These are phyloP conservation scores for Nematostella vectensis DNA, from an alignment of 92 coral and sea anemone genomes.

Conservation along the genomic window DNA sequence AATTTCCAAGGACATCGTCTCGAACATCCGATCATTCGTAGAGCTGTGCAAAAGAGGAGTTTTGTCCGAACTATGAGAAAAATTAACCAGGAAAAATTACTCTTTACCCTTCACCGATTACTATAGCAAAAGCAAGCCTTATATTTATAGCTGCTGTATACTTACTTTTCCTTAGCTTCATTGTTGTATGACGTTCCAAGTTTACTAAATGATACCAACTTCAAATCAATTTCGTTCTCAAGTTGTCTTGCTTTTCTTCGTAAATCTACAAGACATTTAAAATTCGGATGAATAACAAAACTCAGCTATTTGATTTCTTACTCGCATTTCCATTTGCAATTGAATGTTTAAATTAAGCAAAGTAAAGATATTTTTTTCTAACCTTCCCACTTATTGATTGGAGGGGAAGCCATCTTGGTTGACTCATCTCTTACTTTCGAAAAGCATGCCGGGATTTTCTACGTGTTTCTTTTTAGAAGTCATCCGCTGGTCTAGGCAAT, in stretches of 20 bases:
- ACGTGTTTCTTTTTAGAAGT: slow-evolving; percentile 35
- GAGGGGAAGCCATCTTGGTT: slow-evolving; percentile 92
- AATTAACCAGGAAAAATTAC: not conserved
- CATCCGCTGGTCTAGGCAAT: slow-evolving; percentile 12
- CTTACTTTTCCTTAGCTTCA: slow-evolving; percentile 66
- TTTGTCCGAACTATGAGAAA: slow-evolving; percentile 68
- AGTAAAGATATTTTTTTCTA: not conserved
- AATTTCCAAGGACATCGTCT: slow-evolving; percentile 93
- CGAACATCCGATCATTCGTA: slow-evolving; percentile 87
- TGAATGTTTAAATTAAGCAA: no score
- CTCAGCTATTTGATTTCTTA: no score
- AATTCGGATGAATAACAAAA: no score
- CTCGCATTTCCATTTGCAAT: no score
- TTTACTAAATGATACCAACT: slow-evolving; percentile 93
- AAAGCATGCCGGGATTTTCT: slow-evolving; percentile 43
- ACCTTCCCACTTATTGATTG: slow-evolving; percentile 92
- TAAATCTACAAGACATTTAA: slow-evolving; percentile 59
- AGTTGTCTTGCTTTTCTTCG: slow-evolving; percentile 94
- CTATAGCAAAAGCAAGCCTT: not conserved
- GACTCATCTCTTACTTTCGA: slow-evolving; percentile 62
- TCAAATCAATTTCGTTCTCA: slow-evolving; percentile 94
- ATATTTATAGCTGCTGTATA: no score
- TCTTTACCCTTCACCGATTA: not conserved
- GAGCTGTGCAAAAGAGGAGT: slow-evolving; percentile 88
- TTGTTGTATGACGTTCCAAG: slow-evolving; percentile 89